These are phyloP conservation scores for Heterochromis multidens DNA, from an alignment of 2,113 vertebrate genomes.

Conservation along the genomic window DNA sequence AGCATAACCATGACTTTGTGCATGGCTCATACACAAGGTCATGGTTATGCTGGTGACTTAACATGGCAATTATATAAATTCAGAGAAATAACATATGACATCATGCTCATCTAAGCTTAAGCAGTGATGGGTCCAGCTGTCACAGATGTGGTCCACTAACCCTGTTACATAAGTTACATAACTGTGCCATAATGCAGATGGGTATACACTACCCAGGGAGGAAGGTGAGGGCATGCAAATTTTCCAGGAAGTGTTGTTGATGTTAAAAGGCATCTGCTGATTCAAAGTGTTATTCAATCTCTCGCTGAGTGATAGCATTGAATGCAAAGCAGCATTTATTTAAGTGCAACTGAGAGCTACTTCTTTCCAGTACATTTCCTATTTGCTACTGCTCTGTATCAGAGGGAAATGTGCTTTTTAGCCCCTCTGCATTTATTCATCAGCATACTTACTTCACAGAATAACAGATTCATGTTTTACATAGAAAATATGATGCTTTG, in stretches of 20 bases:
- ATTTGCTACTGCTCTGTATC: too few relatives aligned
- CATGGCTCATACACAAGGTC: neutral
- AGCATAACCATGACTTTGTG: neutral
- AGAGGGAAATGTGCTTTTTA: too few relatives aligned
- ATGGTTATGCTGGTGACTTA: slow-evolving; percentile 3
- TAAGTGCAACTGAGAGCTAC: neutral
- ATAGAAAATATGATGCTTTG: neutral
- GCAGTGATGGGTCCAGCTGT: slow-evolving; percentile 20
- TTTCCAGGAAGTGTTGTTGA: neutral
- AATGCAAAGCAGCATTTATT: neutral
- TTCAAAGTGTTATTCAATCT: neutral
- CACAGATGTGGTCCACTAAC: slow-evolving; percentile 59
- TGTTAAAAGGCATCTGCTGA: neutral
- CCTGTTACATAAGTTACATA: slow-evolving; percentile 52
- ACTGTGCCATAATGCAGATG: slow-evolving; percentile 34
- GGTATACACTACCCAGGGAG: neutral
- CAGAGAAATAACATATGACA: slow-evolving; percentile 25
- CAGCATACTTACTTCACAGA: neutral
- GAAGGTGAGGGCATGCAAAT: neutral
- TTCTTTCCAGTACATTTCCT: neutral
- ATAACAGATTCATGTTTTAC: neutral
- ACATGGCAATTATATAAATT: slow-evolving; percentile 40
- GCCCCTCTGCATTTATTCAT: neutral
- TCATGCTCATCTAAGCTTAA: slow-evolving; percentile 16
- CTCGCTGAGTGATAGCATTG: neutral